Evolutionary conservation across 2,888 invertebrate species (phyloP).

Genomic region (Rhaphigaster nebulosa): DNA sequence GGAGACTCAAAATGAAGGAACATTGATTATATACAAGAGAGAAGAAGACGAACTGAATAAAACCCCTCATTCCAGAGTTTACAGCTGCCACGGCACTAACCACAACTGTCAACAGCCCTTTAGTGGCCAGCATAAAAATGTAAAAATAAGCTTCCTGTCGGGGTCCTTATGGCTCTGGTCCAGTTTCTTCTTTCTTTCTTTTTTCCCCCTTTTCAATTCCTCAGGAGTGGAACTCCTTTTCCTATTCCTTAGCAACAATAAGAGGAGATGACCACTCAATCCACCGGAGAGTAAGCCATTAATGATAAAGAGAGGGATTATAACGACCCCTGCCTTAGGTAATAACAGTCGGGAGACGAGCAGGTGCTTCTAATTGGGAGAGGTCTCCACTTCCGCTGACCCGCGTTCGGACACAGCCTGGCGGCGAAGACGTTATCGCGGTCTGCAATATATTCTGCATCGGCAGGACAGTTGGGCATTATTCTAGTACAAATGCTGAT

Average conservation of each 20-base stretch:
- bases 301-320: not conserved
- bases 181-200: not conserved
- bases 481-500: not conserved
- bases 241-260: not conserved
- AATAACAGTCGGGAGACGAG: not conserved
- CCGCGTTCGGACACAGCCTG: not conserved
- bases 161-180: not conserved
- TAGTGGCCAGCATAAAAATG: conserved; percentile 15
- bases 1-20: not conserved
- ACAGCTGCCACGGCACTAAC: not conserved
- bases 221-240: not conserved
- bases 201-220: not conserved
- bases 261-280: not conserved
- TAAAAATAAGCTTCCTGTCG: conserved; percentile 23
- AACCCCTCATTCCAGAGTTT: not conserved
- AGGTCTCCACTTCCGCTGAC: not conserved
- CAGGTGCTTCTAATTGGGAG: conserved; percentile 3
- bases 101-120: conserved; percentile 14
- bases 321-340: not conserved
- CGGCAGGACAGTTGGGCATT: not conserved
- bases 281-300: not conserved
- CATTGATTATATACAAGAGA: not conserved
- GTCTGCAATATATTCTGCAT: not conserved
- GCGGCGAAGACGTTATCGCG: not conserved
- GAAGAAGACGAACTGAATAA: not conserved